Conservation (phyloP, 2,113 vertebrate genomes). For the Dipodomys stephensi region DNA sequence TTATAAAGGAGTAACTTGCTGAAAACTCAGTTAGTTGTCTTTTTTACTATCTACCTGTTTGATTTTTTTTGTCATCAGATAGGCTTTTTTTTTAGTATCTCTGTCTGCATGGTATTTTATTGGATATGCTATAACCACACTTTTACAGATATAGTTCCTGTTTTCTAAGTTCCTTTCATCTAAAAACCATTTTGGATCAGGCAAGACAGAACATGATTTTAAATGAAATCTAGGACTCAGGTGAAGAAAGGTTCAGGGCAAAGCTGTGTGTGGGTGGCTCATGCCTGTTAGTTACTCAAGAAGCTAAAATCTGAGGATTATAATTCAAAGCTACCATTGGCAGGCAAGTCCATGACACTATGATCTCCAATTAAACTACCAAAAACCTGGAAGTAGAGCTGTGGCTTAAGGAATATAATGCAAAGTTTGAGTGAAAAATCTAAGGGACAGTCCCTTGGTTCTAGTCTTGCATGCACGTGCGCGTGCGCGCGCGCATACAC, state of each 20-base stretch:
- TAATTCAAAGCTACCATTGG: too few species aligned
- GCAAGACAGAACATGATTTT: slow-evolving; percentile 16
- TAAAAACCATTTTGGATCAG: background rate
- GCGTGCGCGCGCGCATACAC: background rate
- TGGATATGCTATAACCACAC: background rate
- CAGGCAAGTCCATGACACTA: too few species aligned
- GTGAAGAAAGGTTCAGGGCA: background rate
- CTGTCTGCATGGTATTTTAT: background rate
- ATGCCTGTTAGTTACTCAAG: too few species aligned
- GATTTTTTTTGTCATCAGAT: slow-evolving; percentile 50
- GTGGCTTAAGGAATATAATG: too few species aligned
- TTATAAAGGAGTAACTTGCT: background rate
- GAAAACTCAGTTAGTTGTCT: background rate
- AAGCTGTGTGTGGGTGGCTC: background rate
- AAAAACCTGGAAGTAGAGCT: too few species aligned
- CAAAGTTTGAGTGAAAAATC: too few species aligned
- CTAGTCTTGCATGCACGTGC: too few species aligned
- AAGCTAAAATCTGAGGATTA: too few species aligned
- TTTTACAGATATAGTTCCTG: background rate
- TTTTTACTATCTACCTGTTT: background rate
- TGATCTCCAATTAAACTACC: too few species aligned
- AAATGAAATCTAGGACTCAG: slow-evolving; percentile 49
- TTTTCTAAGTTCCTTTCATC: slow-evolving; percentile 11
- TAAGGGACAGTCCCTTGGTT: too few species aligned
- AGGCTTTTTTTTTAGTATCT: background rate